These are phyloP conservation scores for Xylota segnis DNA, from an alignment of 2,888 invertebrate genomes.

Conservation along the genomic window DNA sequence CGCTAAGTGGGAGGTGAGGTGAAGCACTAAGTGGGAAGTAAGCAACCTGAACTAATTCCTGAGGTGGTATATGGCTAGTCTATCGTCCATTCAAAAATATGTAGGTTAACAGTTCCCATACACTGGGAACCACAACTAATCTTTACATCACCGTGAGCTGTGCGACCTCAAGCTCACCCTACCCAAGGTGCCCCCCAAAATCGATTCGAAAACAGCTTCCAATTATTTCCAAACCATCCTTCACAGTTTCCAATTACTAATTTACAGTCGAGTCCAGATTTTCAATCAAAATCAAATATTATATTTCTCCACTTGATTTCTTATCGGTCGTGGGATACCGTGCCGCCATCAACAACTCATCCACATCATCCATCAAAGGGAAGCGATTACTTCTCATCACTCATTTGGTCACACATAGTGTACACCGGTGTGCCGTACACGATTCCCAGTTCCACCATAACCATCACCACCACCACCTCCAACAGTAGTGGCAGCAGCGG, in stretches of 20 bases:
- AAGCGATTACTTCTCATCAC: constrained; percentile 75
- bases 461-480: constrained; percentile 53
- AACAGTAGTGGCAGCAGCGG: background rate
- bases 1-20: too few relatives aligned
- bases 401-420: constrained; percentile 69
- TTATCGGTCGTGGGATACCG: constrained; percentile 46
- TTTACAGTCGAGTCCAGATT: constrained; percentile 21
- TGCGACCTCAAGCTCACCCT: too few relatives aligned
- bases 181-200: too few relatives aligned
- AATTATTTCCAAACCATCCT: background rate
- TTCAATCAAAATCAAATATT: constrained; percentile 47
- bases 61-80: too few relatives aligned
- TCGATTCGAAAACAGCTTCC: too few relatives aligned
- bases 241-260: background rate
- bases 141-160: too few relatives aligned
- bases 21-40: too few relatives aligned
- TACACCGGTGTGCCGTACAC: constrained; percentile 33
- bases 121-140: too few relatives aligned
- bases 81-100: too few relatives aligned
- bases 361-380: constrained; percentile 72
- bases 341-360: constrained; percentile 62
- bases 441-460: constrained; percentile 47
- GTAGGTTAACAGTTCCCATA: too few relatives aligned
- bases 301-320: constrained; percentile 53
- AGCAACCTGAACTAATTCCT: too few relatives aligned